Evolutionary conservation across 1,140 invertebrate species (phyloP), one percentile per base, ranked within the genome.

Genomic region (Platyura marginata): DNA sequence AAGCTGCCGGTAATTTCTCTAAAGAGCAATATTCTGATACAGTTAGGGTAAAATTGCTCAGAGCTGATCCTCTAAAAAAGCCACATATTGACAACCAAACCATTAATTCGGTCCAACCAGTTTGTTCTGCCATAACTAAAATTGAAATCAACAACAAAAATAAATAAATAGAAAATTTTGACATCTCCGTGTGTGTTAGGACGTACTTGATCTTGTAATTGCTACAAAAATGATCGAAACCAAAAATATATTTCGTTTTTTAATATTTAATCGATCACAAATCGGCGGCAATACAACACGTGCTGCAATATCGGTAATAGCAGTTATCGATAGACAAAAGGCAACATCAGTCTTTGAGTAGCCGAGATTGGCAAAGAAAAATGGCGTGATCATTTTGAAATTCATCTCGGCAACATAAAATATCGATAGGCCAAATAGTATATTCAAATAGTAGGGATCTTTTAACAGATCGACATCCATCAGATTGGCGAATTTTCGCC

Each of bases 371-470:
- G 64, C 64, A 42, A 81, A 71, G 52, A 81, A 81, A 54, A 81
- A 81, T 11, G 79, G 77, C 29, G 73, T 77, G 38, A 81, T 71
- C 67, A 80, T 71, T 56, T 79, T 77, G 52, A 80, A 81, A 51
- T 81, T 79, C 46, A 79, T 66, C 49, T 81, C 78, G 10, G 77
- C 75, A 16, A 77, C 76, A 56, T 78, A 80, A 61, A 75, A 79
- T 6, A 80, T 65, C 25, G 77, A 78, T 15, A 79, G 59, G 2
- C 77, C 77, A 38, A 79, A 69, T 38, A 78, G 62, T 44, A 81
- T 66, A 55, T 80, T 80, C 44, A 81, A 65, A 53, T 77, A 82
- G 16, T 72, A 71, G 48, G 65, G 65, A 56, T 77, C 70, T 64
- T 72, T 71, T 20, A 77, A 54, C 50, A 79, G 59, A 53, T 74